Base-by-base conservation (phyloP, 2,113 vertebrate genomes). In the Chionodraco myersi region DNA sequence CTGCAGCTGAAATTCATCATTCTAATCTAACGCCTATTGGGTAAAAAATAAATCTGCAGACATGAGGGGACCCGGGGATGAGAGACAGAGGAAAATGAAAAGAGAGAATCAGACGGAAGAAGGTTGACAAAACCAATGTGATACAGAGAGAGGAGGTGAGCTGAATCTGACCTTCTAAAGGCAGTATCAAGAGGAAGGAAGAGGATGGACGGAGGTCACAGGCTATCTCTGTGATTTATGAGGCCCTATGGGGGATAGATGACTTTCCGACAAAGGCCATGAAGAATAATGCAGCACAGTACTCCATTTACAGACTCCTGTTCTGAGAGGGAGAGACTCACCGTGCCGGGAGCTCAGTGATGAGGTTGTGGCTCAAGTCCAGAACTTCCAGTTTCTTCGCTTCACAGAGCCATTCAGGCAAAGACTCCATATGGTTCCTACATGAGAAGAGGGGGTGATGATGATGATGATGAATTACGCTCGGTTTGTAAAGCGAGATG, bases 361-460 rank as follows among this genome's bases (percentile, higher is more conserved):
- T 95, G 84, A 94, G 95, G 94, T 99, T 99, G 93, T 97, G 96
- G 93, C 97, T 95, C 89, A 96, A 90, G 76, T 99, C 97, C 91
- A 99, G 89, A 70, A 98, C 97, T 92, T 99, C 98, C 62, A 99
- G 94, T 83, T 97, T 99, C 92, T 94, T 96, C 69, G 96, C 96
- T 87, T 99, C 98, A 91, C 96, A 97, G 60, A 98, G 90, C 98
- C 98, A 99, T 70, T 97, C 98, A 70, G 98, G 98, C 78, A 99
- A 80, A 18, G 82, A 95, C 91, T 97, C 96, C 92, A 99, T 92
- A 64, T 86, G 89, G 94, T 99, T 99, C 93, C 98, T 99, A 77
- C 51, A 73, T 72, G 36, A 45, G 72, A 52, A 63, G 13, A 62
- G 41, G n/a, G 44, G 48, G 23, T 45, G 30, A 7, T 47, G 34